A percentile compares a stretch with the other conserved stretches of the same genome.
Evolutionary conservation across 2,113 vertebrate genomes (phyloP).

Genomic region (Poeciliopsis prolifica): DNA sequence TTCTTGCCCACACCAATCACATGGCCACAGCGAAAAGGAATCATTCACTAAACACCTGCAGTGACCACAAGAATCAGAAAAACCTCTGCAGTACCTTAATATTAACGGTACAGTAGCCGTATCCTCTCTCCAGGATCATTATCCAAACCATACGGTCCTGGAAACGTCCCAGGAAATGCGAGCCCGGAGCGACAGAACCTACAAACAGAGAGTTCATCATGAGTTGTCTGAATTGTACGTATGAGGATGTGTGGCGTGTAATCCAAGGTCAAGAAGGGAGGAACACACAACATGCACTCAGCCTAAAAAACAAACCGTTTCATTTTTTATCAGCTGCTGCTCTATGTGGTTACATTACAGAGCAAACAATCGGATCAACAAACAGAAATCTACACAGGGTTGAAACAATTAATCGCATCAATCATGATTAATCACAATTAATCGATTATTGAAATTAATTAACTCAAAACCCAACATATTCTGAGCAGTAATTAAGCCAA

Average conservation of each 20-base stretch:
- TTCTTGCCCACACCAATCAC: neutral
- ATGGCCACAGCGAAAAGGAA: too few species aligned
- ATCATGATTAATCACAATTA: too few species aligned
- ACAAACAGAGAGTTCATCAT: constrained; percentile 33
- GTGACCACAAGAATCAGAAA: neutral
- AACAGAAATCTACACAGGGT: constrained; percentile 17
- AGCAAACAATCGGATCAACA: constrained; percentile 35
- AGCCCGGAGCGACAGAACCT: constrained; percentile 92
- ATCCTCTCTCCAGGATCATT: constrained; percentile 92
- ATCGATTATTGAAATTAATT: too few species aligned
- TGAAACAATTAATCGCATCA: too few species aligned
- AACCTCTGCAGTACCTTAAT: constrained; percentile 86
- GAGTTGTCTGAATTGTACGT: constrained; percentile 19
- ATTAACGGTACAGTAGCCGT: constrained; percentile 93
- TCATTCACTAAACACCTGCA: neutral
- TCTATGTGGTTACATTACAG: constrained; percentile 36
- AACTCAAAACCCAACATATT: too few species aligned
- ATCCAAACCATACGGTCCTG: constrained; percentile 96
- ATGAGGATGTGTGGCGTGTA: constrained; percentile 15
- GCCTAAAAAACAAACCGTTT: constrained; percentile 39
- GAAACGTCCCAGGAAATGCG: constrained; percentile 94
- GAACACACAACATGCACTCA: constrained; percentile 24
- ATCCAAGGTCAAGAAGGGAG: constrained; percentile 6
- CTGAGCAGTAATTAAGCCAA: too few species aligned
- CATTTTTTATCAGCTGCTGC: constrained; percentile 50